These are phyloP conservation scores for Hiodon tergisus DNA, from an alignment of 2,113 vertebrate species.

Conservation along the genomic window DNA sequence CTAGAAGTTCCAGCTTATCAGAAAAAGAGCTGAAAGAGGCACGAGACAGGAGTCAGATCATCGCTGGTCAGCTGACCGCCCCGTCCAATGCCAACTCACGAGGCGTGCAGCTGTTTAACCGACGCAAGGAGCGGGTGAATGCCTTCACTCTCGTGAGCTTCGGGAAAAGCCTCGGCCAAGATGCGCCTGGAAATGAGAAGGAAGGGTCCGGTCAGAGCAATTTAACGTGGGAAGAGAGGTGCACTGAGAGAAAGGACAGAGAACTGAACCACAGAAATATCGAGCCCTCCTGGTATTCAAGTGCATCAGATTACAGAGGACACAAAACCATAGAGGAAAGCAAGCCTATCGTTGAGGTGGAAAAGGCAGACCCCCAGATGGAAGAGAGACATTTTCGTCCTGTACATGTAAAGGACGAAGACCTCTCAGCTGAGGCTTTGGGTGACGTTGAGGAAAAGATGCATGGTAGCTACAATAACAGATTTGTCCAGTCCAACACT, in stretches of 20 bases:
- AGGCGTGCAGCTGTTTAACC: conserved; percentile 87
- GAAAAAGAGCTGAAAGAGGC: conserved; percentile 90
- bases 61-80: conserved; percentile 83
- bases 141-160: conserved; percentile 71
- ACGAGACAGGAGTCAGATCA: conserved; percentile 76
- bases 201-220: conserved; percentile 35
- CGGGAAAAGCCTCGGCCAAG: conserved; percentile 39
- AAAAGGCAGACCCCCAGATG: conserved; percentile 31
- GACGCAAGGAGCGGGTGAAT: conserved; percentile 80
- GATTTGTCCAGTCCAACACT: conserved; percentile 32
- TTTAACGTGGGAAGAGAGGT: conserved; percentile 56
- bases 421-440: conserved; percentile 7
- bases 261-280: conserved; percentile 43
- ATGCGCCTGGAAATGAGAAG: conserved; percentile 38
- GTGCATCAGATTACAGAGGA: conserved; percentile 17
- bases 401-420: conserved; percentile 57
- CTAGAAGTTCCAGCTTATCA: conserved; percentile 76
- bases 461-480: conserved; percentile 33
- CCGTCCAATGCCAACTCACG: conserved; percentile 78
- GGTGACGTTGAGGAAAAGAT: conserved; percentile 39
- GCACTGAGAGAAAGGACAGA: conserved; percentile 50
- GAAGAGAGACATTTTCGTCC: conserved; percentile 65
- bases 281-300: conserved; percentile 30
- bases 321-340: conserved; percentile 64
- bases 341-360: conserved; percentile 44